Evolutionary conservation across 2,113 vertebrate species (phyloP), one percentile per base, ranked within the genome.

Genomic region (Sinocyclocheilus anophthalmus): DNA sequence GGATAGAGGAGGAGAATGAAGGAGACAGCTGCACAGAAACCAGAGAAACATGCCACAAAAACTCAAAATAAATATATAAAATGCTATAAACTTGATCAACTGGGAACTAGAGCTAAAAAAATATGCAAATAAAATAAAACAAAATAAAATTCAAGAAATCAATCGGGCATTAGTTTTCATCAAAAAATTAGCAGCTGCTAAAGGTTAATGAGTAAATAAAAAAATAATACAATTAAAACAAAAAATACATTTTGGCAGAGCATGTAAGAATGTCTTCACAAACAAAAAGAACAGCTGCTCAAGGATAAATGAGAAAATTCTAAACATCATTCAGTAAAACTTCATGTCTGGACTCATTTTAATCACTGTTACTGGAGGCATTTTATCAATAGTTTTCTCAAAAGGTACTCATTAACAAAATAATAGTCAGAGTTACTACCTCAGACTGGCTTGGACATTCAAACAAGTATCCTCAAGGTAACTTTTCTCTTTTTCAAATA

Each of bases 331-430:
- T 67, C 24, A 73, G 18, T 73, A 73, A 72, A 70, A 39, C 33
- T 7, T 67, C 63, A 22, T 72, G 69, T 72, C 69, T 39, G 18
- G 20, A 20, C 70, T 39, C 18, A 42, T 73, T 72, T 42, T 22
- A 73, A 73, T 42, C 37, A 73, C 37, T 12, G 9, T 22, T 22
- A 42, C 70, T 12, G 20, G 70, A 73, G 70, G 70, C 37, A 73
- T 73, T 73, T 73, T 73, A 73, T 73, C 70, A 73, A 42, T 42
- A 5, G 70, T 73, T 42, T 42, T 73, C 37, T 73, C 70, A 73
- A 73, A 72, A 22, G 70, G 18, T 73, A n/a, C 20, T 73, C 37
- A 73, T 73, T 73, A 73, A 73, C 26, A 73, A 42, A 42, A 73
- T 22, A 42, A 37, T 18, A 22, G 63, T 30, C 13, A 30, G 63